Percentiles rank a stretch among this genome's conserved stretches.
These are phyloP conservation scores for Ranitomeya imitator DNA, from an alignment of 2,113 vertebrate species.

Conservation along the genomic window DNA sequence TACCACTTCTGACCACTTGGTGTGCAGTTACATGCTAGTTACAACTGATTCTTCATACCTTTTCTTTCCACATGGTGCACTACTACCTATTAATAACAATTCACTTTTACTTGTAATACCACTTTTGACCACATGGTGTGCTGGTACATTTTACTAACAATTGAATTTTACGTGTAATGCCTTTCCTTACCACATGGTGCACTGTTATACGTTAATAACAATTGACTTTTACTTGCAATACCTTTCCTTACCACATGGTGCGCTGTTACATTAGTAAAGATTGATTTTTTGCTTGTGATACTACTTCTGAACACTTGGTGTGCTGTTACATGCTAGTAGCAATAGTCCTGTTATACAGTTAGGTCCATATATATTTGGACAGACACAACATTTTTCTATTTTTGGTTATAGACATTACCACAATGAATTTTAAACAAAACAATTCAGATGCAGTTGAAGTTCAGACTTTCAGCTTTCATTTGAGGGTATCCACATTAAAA, in stretches of 20 bases:
- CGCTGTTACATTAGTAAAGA: not conserved
- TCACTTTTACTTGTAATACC: not conserved
- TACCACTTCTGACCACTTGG: not conserved
- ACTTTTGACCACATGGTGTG: not conserved
- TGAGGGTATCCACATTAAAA: no score
- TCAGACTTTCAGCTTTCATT: no score
- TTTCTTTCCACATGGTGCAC: not conserved
- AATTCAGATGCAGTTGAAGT: no score
- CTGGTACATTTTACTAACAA: not conserved
- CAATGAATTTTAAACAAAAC: no score
- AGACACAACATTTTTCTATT: no score
- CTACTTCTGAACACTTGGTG: not conserved
- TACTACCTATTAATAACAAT: not conserved
- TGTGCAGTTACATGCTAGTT: not conserved
- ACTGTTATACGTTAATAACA: no score
- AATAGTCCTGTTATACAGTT: not conserved
- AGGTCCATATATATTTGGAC: no score
- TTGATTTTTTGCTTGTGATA: not conserved
- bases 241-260: no score
- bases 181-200: no score
- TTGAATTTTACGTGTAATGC: no score
- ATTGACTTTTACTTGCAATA: no score
- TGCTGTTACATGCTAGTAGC: not conserved
- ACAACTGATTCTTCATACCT: not conserved
- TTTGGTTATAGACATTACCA: no score